Evolutionary conservation across 2,113 vertebrate genomes (phyloP).

Genomic region (Planiliza haematocheilus): DNA sequence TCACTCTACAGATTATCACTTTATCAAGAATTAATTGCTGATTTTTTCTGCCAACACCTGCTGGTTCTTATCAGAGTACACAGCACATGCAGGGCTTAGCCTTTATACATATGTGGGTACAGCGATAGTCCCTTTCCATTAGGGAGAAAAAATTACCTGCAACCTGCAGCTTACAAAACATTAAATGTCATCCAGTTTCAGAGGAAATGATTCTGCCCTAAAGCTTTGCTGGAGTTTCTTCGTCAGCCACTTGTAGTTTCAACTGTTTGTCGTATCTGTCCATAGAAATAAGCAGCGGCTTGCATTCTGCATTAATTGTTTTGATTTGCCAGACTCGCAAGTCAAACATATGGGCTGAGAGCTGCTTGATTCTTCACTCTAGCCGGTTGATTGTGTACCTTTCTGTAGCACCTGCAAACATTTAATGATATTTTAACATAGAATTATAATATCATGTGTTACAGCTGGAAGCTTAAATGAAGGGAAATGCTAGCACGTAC

Average conservation of each 20-base stretch:
- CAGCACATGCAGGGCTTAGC: background rate
- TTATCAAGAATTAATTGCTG: background rate
- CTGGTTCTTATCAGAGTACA: background rate
- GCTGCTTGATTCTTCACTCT: too few relatives aligned
- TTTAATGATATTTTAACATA: too few relatives aligned
- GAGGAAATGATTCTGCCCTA: background rate
- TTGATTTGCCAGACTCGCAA: too few relatives aligned
- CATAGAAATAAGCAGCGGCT: background rate
- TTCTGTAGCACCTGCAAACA: background rate
- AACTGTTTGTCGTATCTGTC: background rate
- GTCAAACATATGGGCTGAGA: too few relatives aligned
- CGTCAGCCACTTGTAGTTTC: background rate
- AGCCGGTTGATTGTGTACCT: too few relatives aligned
- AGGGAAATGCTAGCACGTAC: background rate
- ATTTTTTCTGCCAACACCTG: slow-evolving; percentile 4
- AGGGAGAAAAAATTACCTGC: background rate
- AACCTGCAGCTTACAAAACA: background rate
- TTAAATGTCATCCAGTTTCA: background rate
- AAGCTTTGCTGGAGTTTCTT: slow-evolving; percentile 4
- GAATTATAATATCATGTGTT: too few relatives aligned
- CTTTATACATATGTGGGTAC: background rate
- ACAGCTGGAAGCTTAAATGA: background rate
- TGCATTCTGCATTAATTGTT: too few relatives aligned
- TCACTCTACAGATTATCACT: background rate
- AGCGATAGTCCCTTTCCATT: background rate